phyloP scores from a whole-genome alignment of 1,140 invertebrate genomes.

The Drosophila suzukii region DNA sequence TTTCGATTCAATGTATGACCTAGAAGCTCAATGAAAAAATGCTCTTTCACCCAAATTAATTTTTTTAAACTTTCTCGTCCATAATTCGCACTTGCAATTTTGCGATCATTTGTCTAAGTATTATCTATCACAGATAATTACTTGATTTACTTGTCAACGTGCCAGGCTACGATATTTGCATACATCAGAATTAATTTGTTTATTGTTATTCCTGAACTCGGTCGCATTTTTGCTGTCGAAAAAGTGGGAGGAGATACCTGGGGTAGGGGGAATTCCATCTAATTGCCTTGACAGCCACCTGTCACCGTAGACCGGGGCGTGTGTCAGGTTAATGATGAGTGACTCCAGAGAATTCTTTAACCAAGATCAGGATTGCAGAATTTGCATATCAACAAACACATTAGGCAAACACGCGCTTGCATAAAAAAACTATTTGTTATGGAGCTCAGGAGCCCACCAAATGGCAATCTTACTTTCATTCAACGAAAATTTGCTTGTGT shows the following conservation, averaged over 20 bases:
- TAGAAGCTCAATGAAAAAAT: not conserved
- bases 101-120: slow-evolving; percentile 15
- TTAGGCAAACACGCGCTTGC: slow-evolving; percentile 29
- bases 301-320: slow-evolving; percentile 34
- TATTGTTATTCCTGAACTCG: slow-evolving; percentile 13
- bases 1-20: slow-evolving; percentile 6
- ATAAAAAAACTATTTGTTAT: slow-evolving; percentile 34
- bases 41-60: not conserved
- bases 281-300: slow-evolving; percentile 53
- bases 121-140: slow-evolving; percentile 70
- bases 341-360: slow-evolving; percentile 22
- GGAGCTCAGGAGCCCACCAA: slow-evolving; percentile 14
- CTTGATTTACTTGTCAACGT: slow-evolving; percentile 72
- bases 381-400: slow-evolving; percentile 48
- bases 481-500: slow-evolving; percentile 53
- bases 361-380: slow-evolving; percentile 29
- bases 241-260: slow-evolving; percentile 1
- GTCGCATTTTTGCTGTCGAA: slow-evolving; percentile 27
- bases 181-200: slow-evolving; percentile 47
- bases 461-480: slow-evolving; percentile 66
- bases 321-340: slow-evolving; percentile 20
- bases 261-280: slow-evolving; percentile 11
- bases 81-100: slow-evolving; percentile 10
- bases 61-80: not conserved
- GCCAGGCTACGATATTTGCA: slow-evolving; percentile 67